Evolutionary conservation across 2,113 vertebrate species (phyloP).

Genomic region (Crotophaga sulcirostris): DNA sequence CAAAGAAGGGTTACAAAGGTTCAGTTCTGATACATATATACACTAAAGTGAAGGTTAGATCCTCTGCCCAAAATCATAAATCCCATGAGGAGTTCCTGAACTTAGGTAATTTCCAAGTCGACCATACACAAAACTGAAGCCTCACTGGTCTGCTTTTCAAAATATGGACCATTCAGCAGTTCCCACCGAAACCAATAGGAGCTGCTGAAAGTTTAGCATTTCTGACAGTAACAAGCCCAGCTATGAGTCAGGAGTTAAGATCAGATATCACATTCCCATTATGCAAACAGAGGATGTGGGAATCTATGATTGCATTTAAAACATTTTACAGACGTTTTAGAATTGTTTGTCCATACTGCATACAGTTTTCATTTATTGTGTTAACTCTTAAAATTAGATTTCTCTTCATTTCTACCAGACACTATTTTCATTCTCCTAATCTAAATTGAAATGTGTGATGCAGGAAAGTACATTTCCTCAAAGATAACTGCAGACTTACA

Average conservation of each 20-base stretch:
- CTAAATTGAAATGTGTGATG: slow-evolving; percentile 45
- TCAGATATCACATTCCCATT: not conserved
- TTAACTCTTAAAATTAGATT: slow-evolving; percentile 17
- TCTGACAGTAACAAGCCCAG: not conserved
- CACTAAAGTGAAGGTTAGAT: not conserved
- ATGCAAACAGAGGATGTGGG: not conserved
- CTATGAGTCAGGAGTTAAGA: not conserved
- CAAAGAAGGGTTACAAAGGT: not conserved
- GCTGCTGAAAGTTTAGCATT: not conserved
- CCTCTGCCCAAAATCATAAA: not conserved
- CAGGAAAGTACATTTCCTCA: slow-evolving; percentile 24
- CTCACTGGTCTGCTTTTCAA: not conserved
- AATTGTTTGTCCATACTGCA: not conserved
- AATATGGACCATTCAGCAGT: not conserved
- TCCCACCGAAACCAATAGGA: not conserved
- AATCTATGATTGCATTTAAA: not conserved
- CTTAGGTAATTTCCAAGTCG: not conserved
- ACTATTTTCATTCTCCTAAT: slow-evolving; percentile 7
- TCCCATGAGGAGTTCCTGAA: not conserved
- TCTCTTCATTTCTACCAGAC: not conserved
- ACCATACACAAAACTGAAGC: not conserved
- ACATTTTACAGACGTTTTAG: not conserved
- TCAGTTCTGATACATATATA: not conserved
- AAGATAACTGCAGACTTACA: not conserved
- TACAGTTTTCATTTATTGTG: not conserved